Base-by-base conservation (phyloP, 1,140 invertebrate species). In the Sinonovacula constricta region DNA sequence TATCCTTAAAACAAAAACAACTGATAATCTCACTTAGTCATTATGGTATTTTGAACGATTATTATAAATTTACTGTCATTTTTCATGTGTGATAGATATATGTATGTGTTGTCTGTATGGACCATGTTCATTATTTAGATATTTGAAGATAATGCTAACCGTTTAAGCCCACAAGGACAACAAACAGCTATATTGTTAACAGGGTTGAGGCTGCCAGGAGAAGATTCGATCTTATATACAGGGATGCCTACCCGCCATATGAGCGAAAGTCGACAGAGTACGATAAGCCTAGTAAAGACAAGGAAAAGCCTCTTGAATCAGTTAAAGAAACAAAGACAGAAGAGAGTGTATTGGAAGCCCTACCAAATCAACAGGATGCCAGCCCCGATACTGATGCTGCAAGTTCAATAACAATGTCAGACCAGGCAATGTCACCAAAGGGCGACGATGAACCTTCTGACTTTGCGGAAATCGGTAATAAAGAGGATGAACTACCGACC, bases 301-400 rank as follows among this genome's bases (percentile, higher is more conserved):
- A 66, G 59, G 60, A 76, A 36, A 60, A 57, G 31, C 33, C 53
- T 12, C 33, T 76, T n/a, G 18, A 45, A 3, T 54, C 57, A 24
- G 26, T 12, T 2, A 53, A 59, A 59, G 68, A 39, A 60, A 54
- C 33, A 70, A n/a, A n/a, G n/a, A n/a, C n/a, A n/a, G n/a, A n/a
- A n/a, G n/a, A n/a, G n/a, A n/a, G n/a, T n/a, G 53, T 36, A 10
- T 24, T 31, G 26, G 54, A 33, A 45, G 15, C n/a, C 45, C 53
- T 59, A 28, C 3, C n/a, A 53, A 63, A 76, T 36, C 62, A 4
- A 24, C 62, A 34, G 14, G 72, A 66, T 26, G 62, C 53, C 33
- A 66, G 62, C 57, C 72, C 72, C 30, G 62, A 76, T 33, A 76
- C 72, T 4, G 72, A 66, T 26, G 72, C 60, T 57, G 72, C 72